These are phyloP conservation scores for Cistogaster globosa DNA, from an alignment of 2,888 invertebrate genomes.

Conservation along the genomic window DNA sequence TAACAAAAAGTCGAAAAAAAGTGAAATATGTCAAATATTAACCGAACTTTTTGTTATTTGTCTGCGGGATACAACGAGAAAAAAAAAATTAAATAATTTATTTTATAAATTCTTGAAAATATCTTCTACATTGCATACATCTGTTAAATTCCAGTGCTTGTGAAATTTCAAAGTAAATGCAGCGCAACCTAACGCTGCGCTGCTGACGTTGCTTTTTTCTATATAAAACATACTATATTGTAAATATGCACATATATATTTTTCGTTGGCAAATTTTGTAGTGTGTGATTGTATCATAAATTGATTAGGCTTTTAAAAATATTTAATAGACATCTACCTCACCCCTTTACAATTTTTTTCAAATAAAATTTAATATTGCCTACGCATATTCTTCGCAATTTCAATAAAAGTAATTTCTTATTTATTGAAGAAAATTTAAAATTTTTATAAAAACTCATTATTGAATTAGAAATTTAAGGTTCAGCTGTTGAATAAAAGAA, in stretches of 20 bases:
- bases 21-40: slow-evolving; percentile 27
- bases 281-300: no score
- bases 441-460: no score
- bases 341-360: no score
- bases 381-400: no score
- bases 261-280: slow-evolving; percentile 42
- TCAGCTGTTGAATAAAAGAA: not conserved
- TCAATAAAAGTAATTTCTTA: no score
- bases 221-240: not conserved
- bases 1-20: slow-evolving; percentile 61
- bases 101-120: slow-evolving; percentile 6
- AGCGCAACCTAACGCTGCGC: slow-evolving; percentile 59
- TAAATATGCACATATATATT: slow-evolving; percentile 17
- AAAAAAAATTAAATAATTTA: not conserved
- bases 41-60: not conserved
- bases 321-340: no score
- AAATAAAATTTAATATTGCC: no score
- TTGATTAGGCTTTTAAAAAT: no score
- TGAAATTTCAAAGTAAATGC: slow-evolving; percentile 63
- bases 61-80: not conserved
- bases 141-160: slow-evolving; percentile 60
- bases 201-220: slow-evolving; percentile 62
- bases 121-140: slow-evolving; percentile 48
- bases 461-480: not conserved
- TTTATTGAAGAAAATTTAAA: no score